Conservation (phyloP, 2,888 invertebrate species). For the Scaptomyza parva region DNA sequence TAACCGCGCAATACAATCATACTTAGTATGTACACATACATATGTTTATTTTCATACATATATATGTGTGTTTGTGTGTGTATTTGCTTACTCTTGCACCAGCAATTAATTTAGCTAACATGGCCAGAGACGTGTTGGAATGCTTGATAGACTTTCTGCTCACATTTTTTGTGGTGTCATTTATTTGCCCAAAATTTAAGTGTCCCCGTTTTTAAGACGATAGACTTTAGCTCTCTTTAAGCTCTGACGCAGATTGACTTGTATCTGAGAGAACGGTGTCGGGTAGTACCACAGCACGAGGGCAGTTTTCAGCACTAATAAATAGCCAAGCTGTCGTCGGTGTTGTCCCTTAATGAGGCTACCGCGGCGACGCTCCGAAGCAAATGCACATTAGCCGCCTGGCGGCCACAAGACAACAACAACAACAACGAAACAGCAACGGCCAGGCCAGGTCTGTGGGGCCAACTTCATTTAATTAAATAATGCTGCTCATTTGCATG, state of each 20-base stretch:
- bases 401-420: constrained; percentile 15
- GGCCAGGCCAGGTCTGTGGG: constrained; percentile 28
- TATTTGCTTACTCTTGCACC: constrained; percentile 37
- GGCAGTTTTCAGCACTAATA: constrained; percentile 31
- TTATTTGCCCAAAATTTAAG: constrained; percentile 53
- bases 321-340: constrained; percentile 37
- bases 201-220: constrained; percentile 52
- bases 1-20: constrained; percentile 56
- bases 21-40: no score
- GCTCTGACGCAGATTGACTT: constrained; percentile 54
- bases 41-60: no score
- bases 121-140: constrained; percentile 28
- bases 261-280: constrained; percentile 8
- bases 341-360: constrained; percentile 51
- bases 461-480: constrained; percentile 64
- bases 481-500: constrained; percentile 60
- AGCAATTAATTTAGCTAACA: constrained; percentile 66
- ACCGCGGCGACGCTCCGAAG: constrained; percentile 7
- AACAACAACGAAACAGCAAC: no score
- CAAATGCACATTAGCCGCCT: constrained; percentile 36
- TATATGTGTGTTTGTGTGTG: constrained; percentile 8
- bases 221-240: constrained; percentile 19
- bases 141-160: constrained; percentile 10
- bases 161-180: constrained; percentile 10
- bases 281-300: neutral